Evolutionary conservation across 2,888 invertebrate genomes (phyloP), one percentile per base, ranked within the genome.

Genomic region (Desoria tigrina): DNA sequence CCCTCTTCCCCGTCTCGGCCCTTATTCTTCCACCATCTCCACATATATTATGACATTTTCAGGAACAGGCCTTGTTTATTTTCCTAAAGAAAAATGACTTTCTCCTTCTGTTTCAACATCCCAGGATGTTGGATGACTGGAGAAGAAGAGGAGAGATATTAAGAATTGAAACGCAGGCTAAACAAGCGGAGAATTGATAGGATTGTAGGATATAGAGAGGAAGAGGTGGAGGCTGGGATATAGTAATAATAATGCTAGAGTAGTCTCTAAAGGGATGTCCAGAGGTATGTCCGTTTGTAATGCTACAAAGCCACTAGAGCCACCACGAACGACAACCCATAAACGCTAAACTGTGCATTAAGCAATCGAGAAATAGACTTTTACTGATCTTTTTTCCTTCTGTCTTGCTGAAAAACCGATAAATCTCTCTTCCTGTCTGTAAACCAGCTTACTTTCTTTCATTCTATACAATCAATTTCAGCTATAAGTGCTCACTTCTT

Each of bases 331-430:
- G 37, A 55, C 18, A n/a, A n/a, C 18, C 55, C 18, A 51, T 37
- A 55, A 27, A 55, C 28, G 55, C 32, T 55, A 55, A 51, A 55
- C 55, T 55, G 55, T 55, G 32, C 55, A 55, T 55, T 55, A 55
- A 55, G 55, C 32, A 55, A 55, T 27, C 32, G 55, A 55, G 55
- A 55, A 55, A 55, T 55, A 26, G 55, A 55, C 55, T 55, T 55
- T 55, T 37, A 55, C 55, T 55, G 55, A 55, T 55, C 55, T 55
- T 32, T 55, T n/a, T 55, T 32, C 37, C 55, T 37, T 55, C 32
- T 55, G 55, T 55, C 55, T 55, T 55, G 55, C n/a, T 3, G 28
- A 28, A 32, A 45, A 27, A 32, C 32, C 32, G 32, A 55, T 55
- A 55, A 55, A 55, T 55, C 55, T 55, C 55, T 55, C 32, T 14